Evolutionary conservation across 2,888 invertebrate genomes (phyloP).

Genomic region (Caenorhabditis angaria): DNA sequence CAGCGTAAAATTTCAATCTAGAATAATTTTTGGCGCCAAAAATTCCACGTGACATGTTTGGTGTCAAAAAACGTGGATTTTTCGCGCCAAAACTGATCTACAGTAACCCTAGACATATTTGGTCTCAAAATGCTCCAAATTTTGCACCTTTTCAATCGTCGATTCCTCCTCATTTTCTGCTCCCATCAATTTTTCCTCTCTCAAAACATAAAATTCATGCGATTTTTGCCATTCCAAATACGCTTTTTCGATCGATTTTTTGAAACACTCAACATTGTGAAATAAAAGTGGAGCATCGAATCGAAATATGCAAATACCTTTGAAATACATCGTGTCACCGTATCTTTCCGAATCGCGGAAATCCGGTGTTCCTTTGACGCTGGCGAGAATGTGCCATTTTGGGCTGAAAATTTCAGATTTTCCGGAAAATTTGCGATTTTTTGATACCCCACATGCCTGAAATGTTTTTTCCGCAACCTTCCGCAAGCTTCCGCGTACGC

Average conservation of each 20-base stretch:
- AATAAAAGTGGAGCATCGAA: conserved; percentile 75
- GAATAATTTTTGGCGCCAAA: too few species aligned
- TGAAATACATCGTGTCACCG: conserved; percentile 52
- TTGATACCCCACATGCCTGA: too few species aligned
- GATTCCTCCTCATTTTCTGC: not conserved
- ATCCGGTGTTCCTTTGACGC: conserved; percentile 66
- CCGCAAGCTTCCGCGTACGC: too few species aligned
- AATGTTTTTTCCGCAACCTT: too few species aligned
- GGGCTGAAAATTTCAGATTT: conserved; percentile 50
- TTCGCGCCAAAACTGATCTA: too few species aligned
- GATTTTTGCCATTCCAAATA: conserved; percentile 54
- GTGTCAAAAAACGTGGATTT: too few species aligned
- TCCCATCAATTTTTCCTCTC: conserved; percentile 20
- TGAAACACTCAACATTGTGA: conserved; percentile 74
- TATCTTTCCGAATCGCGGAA: conserved; percentile 67
- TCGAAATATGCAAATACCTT: conserved; percentile 75
- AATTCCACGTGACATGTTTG: too few species aligned
- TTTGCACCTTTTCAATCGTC: not conserved
- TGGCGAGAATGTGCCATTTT: conserved; percentile 69
- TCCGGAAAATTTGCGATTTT: not conserved
- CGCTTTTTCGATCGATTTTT: conserved; percentile 48
- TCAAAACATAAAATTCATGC: conserved; percentile 51
- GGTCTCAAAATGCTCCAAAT: too few species aligned
- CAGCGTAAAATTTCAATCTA: too few species aligned
- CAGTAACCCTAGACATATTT: too few species aligned